phyloP scores from a whole-genome alignment of 1,140 invertebrate genomes.

The Probaryconus sp. region DNA sequence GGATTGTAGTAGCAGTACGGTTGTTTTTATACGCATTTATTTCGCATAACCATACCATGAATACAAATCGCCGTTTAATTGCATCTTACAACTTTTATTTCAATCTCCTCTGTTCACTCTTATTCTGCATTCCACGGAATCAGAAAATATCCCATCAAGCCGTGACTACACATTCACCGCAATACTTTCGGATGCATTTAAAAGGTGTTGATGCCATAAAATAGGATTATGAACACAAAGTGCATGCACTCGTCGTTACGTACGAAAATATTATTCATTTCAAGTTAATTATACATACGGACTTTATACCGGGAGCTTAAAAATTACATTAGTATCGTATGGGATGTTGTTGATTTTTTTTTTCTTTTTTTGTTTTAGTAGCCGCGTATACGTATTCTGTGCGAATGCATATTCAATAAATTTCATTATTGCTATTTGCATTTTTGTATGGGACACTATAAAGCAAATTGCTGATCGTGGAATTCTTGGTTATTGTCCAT shows the following conservation, averaged over 20 bases:
- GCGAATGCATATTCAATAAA: too few relatives aligned
- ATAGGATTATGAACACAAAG: conserved; percentile 33
- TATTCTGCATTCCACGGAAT: conserved; percentile 42
- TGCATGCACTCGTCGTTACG: background rate
- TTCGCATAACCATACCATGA: conserved; percentile 62
- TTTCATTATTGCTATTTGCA: conserved; percentile 1
- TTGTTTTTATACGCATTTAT: conserved; percentile 61
- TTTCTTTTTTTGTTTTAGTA: background rate
- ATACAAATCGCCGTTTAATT: conserved; percentile 64
- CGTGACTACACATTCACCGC: conserved; percentile 7
- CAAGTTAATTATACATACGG: background rate
- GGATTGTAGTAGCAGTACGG: conserved; percentile 44
- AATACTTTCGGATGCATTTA: conserved; percentile 40
- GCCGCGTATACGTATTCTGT: too few relatives aligned
- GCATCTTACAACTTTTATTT: conserved; percentile 59
- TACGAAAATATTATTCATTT: background rate
- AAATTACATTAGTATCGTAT: background rate
- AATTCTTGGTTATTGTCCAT: conserved; percentile 7
- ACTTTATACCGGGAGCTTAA: background rate
- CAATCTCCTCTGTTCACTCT: conserved; percentile 42
- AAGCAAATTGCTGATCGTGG: conserved; percentile 10
- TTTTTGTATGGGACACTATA: conserved; percentile 1
- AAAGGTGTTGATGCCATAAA: conserved; percentile 44
- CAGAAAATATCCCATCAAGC: conserved; percentile 38
- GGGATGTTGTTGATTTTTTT: background rate